phyloP scores from a whole-genome alignment of 2,797 vertebrate species.

The Balearica regulorum region DNA sequence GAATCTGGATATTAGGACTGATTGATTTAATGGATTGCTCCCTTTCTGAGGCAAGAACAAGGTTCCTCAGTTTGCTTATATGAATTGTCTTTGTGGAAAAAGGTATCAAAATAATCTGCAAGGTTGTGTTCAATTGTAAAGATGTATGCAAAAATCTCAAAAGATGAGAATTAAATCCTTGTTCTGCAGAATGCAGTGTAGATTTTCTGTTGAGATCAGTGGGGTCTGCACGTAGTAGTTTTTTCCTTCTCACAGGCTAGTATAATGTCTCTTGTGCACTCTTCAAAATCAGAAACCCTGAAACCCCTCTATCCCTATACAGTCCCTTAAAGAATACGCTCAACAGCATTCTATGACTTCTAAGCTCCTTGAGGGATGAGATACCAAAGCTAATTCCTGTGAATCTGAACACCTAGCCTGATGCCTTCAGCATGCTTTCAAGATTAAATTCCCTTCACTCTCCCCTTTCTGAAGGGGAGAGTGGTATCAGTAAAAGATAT shows the following conservation, averaged over 20 bases:
- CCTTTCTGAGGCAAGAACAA: not conserved
- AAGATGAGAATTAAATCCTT: not conserved
- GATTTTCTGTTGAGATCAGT: not conserved
- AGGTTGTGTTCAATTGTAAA: not conserved
- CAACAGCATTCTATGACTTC: not conserved
- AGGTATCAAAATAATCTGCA: not conserved
- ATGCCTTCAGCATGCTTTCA: not conserved
- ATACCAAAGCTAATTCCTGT: not conserved
- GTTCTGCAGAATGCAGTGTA: not conserved
- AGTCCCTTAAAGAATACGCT: not conserved
- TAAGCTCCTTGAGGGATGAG: not conserved
- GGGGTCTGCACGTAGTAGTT: fast-evolving
- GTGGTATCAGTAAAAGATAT: not conserved
- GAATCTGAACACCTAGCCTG: not conserved
- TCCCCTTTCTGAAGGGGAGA: not conserved
- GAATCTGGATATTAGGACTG: not conserved
- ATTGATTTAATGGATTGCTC: not conserved
- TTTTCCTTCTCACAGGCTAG: not conserved
- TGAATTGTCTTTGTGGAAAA: not conserved
- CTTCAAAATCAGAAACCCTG: not conserved
- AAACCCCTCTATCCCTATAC: not conserved
- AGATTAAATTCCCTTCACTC: not conserved
- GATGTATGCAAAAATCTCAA: not conserved
- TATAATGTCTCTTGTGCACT: not conserved
- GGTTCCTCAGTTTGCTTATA: not conserved